A percentile compares a stretch with the other conserved stretches of the same genome.
Conservation (phyloP, 35 echinoderm and acorn worm genomes). For the Ophiothrix spiculata region DNA sequence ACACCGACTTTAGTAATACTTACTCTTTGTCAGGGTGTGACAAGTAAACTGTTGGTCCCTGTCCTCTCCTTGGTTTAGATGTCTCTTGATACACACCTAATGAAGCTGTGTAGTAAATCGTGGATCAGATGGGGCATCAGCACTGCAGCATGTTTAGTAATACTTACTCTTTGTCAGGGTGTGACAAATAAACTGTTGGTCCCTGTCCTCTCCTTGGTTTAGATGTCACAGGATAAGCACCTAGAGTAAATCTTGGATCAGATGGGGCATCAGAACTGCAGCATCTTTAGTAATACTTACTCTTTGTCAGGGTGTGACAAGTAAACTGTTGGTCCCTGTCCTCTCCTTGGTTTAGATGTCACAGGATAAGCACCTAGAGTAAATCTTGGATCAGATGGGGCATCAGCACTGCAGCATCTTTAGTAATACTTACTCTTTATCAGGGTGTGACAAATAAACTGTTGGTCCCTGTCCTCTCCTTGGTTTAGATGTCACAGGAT, state of each 20-base stretch:
- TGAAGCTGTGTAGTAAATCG: too few relatives aligned
- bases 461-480: constrained; percentile 82
- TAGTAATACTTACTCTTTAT: neutral
- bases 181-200: constrained; percentile 36
- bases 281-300: too few relatives aligned
- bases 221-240: constrained; percentile 59
- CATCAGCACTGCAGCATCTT: too few relatives aligned
- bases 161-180: neutral
- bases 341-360: constrained; percentile 59
- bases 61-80: constrained; percentile 65
- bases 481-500: constrained; percentile 52
- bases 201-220: constrained; percentile 82
- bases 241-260: too few relatives aligned
- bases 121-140: too few relatives aligned
- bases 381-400: too few relatives aligned
- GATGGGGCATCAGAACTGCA: too few relatives aligned
- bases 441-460: neutral
- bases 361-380: constrained; percentile 75
- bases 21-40: too few relatives aligned
- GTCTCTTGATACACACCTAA: constrained; percentile 72
- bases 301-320: neutral
- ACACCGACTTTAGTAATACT: too few relatives aligned
- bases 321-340: constrained; percentile 67
- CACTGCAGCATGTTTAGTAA: too few relatives aligned
- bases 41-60: constrained; percentile 76